phyloP scores from a whole-genome alignment of 2,113 vertebrate genomes.

The Aegithalos caudatus region DNA sequence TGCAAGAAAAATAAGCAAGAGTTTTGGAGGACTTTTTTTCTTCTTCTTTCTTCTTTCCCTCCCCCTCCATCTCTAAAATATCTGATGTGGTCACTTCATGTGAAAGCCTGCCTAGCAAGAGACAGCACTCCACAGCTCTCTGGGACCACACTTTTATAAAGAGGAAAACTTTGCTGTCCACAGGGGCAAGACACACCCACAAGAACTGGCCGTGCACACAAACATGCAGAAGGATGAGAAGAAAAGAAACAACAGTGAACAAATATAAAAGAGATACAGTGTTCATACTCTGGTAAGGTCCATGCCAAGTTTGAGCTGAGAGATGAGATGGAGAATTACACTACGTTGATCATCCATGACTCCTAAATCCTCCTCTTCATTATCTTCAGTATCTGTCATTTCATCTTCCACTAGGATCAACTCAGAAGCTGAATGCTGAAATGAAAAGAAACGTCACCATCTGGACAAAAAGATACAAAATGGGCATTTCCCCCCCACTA shows the following conservation, averaged over 20 bases:
- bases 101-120: background rate
- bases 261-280: background rate
- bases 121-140: background rate
- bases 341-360: conserved; percentile 93
- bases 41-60: background rate
- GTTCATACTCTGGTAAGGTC: conserved; percentile 88
- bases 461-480: background rate
- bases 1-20: background rate
- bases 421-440: conserved; percentile 73
- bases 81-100: background rate
- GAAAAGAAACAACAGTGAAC: background rate
- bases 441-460: conserved; percentile 47
- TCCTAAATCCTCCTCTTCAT: conserved; percentile 87
- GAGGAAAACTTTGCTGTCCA: background rate
- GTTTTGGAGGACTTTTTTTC: background rate
- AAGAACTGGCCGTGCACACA: accelerated
- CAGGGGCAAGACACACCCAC: background rate
- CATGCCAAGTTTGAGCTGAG: conserved; percentile 96
- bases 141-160: background rate
- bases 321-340: conserved; percentile 92
- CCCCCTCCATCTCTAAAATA: background rate
- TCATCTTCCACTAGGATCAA: conserved; percentile 85
- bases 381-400: conserved; percentile 88
- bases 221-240: background rate
- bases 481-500: background rate